phyloP scores from a whole-genome alignment of 2,113 vertebrate species.

The Melanotaenia duboulayi region DNA sequence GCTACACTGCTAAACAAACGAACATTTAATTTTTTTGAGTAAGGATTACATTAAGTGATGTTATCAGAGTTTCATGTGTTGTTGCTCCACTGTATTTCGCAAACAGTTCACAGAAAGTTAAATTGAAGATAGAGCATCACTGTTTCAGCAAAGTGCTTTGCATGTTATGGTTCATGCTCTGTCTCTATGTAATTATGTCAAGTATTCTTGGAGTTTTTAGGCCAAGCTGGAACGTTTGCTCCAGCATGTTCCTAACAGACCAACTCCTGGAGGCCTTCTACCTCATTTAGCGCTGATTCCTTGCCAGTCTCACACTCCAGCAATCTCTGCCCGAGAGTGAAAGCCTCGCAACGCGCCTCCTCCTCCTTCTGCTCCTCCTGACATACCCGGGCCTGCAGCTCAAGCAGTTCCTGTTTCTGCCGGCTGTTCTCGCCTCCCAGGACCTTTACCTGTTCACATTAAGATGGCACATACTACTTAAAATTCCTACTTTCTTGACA shows the following conservation, averaged over 20 bases:
- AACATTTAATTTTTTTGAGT: not conserved
- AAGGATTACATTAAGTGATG: not conserved
- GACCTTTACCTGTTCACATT: slow-evolving; percentile 79
- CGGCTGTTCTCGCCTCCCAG: slow-evolving; percentile 79
- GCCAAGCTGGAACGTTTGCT: slow-evolving; percentile 43
- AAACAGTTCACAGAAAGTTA: not conserved
- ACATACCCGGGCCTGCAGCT: slow-evolving; percentile 77
- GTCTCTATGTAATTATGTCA: slow-evolving; percentile 20
- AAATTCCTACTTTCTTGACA: slow-evolving; percentile 21
- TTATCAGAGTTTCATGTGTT: not conserved
- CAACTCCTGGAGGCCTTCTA: slow-evolving; percentile 49
- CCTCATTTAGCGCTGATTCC: slow-evolving; percentile 83
- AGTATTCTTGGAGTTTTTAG: slow-evolving; percentile 43
- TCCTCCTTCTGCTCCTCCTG: slow-evolving; percentile 79
- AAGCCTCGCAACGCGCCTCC: slow-evolving; percentile 72
- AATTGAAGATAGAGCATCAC: not conserved
- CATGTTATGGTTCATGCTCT: not conserved
- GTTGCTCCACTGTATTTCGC: not conserved
- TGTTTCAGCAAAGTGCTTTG: not conserved
- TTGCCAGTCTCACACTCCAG: slow-evolving; percentile 77
- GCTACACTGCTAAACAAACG: not conserved
- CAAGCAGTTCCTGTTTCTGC: slow-evolving; percentile 74
- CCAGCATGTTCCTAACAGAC: slow-evolving; percentile 39
- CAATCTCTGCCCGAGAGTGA: slow-evolving; percentile 75
- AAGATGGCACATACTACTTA: slow-evolving; percentile 10